A percentile compares a stretch with the other conserved stretches of the same genome.
These are phyloP conservation scores for Microtus oregoni DNA, from an alignment of 2,113 vertebrate species.

Conservation along the genomic window DNA sequence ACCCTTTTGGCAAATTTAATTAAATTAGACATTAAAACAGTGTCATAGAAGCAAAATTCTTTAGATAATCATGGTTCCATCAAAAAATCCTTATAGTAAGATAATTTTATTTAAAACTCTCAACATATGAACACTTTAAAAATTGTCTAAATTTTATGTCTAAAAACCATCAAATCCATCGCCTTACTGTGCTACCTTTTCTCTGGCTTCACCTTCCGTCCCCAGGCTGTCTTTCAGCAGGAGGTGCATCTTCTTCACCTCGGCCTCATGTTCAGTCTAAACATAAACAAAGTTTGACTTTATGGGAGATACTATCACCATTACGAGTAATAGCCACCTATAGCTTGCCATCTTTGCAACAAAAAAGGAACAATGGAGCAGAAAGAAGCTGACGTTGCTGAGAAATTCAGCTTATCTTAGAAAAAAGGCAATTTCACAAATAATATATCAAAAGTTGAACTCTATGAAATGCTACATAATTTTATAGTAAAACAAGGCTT, in stretches of 20 bases:
- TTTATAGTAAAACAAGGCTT: conserved; percentile 53
- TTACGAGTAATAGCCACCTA: not conserved
- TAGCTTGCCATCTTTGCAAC: conserved; percentile 27
- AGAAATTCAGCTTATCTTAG: conserved; percentile 57
- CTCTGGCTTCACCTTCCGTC: conserved; percentile 34
- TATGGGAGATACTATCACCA: conserved; percentile 33
- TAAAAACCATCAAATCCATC: not conserved
- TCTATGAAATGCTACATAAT: conserved; percentile 34
- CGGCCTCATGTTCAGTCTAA: conserved; percentile 88
- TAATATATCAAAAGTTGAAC: conserved; percentile 32
- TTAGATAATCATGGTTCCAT: not conserved
- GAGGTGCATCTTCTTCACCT: conserved; percentile 84
- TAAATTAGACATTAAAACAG: conserved; percentile 46
- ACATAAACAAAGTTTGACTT: conserved; percentile 75
- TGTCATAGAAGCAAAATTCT: not conserved
- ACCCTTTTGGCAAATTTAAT: conserved; percentile 55
- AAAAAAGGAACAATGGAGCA: conserved; percentile 53
- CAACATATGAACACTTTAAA: not conserved
- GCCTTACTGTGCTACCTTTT: conserved; percentile 86
- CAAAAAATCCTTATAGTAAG: conserved; percentile 16
- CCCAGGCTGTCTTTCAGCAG: conserved; percentile 77
- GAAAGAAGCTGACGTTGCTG: conserved; percentile 49
- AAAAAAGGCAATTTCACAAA: conserved; percentile 59
- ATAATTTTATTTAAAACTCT: conserved; percentile 31
- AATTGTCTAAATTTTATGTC: not conserved